Evolutionary conservation across 2,797 vertebrate species (phyloP), one percentile per base, ranked within the genome.

Genomic region (Nannoperca australis): DNA sequence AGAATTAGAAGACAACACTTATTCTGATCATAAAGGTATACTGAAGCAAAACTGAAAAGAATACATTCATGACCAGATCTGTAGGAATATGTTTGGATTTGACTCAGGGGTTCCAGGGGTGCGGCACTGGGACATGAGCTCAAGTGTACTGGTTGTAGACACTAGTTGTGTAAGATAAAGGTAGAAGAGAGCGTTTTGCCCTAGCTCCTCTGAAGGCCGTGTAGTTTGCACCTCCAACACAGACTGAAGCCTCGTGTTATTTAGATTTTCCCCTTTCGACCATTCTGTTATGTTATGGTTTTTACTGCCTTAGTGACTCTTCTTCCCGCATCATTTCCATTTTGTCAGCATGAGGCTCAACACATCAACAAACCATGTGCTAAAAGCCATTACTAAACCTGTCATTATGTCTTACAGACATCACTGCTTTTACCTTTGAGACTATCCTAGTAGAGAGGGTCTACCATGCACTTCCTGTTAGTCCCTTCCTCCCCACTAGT

Each of bases 331-430:
- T 50, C 27, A n/a, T 68, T 55, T 56, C 3, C 45, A 47, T 45
- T 40, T 69, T 49, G 12, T 54, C 5, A 6, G 5, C 50, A 40
- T 44, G n/a, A 18, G 32, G 12, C 20, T 42, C 30, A 42, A 36
- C 53, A 34, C 49, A 50, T 83, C 42, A 42, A 42, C 20, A 58
- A 24, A 38, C 61, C 4, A 4, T 14, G 7, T 59, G 32, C 24
- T 61, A 64, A 74, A 77, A 69, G 63, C 27, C 34, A 72, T 38
- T 10, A 30, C 54, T 34, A 20, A 73, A 80, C 42, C 47, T 36
- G 44, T 53, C 53, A 69, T 69, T 70, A 54, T 54, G 20, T 47
- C 47, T 58, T 15, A 30, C 56, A 67, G 34, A 40, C 27, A 27
- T 12, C 32, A 34, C 4, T 4, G 7, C 34, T 34, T 56, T 45